Evolutionary conservation across 2,113 vertebrate species (phyloP).

Genomic region (Pontoporia blainvillei): DNA sequence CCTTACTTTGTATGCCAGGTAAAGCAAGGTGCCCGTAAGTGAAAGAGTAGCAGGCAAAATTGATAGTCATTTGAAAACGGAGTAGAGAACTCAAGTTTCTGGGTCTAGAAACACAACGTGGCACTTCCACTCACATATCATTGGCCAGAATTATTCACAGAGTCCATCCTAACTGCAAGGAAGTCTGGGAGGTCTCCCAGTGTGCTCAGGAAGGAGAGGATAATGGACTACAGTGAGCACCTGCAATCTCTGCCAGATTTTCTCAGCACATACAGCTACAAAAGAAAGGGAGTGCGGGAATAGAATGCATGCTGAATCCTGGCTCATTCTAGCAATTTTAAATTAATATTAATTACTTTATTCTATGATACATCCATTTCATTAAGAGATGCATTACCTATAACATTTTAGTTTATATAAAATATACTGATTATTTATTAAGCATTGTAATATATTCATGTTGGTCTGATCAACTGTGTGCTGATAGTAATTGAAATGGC

Average conservation of each 20-base stretch:
- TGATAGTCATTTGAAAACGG: not conserved
- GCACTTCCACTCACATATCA: not conserved
- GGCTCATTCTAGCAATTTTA: not conserved
- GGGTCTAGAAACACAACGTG: not conserved
- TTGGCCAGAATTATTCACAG: not conserved
- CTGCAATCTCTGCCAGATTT: not conserved
- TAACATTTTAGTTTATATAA: not conserved
- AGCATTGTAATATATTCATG: not conserved
- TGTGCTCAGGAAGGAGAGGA: not conserved
- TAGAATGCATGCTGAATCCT: not conserved
- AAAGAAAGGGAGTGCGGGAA: not conserved
- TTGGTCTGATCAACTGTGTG: not conserved
- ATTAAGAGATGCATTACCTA: not conserved
- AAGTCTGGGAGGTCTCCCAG: not conserved
- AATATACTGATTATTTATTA: not conserved
- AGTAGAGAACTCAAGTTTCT: not conserved
- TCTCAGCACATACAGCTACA: not conserved
- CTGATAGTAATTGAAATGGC: not conserved
- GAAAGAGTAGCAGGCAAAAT: not conserved
- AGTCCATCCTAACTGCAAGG: not conserved
- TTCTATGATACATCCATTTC: not conserved
- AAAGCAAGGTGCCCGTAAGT: not conserved
- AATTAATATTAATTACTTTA: not conserved
- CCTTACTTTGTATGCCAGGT: not conserved
- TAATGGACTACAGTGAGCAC: not conserved